Evolutionary conservation across 2,888 invertebrate genomes (phyloP), one percentile per base, ranked within the genome.

Genomic region (Idaea biselata): DNA sequence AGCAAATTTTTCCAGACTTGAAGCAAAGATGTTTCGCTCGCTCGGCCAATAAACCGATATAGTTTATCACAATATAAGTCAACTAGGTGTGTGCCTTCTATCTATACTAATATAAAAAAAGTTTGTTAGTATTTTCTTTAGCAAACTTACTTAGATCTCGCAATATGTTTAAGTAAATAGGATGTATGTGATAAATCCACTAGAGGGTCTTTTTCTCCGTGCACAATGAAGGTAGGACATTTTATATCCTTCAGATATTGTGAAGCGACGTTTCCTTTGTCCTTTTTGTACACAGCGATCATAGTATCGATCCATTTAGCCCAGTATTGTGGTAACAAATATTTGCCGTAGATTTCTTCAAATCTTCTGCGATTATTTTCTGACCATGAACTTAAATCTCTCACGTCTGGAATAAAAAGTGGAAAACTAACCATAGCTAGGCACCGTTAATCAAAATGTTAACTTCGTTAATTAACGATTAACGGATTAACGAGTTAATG

Each of bases 191-290:
- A 95, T 18, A 88, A 80, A 1, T 95, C 94, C 1, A 98, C 95
- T 87, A 97, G 89, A 0, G 95, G 94, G 86, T 98, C 98, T 79
- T 96, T 96, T 69, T 94, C 94, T 0, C 98, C 98, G 78, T 98
- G 97, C 58, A 98, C 78, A 71, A 98, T 95, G 18, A 97, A 93
- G 0, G 97, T 97, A 0, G 96, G 96, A 69, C 96, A 96, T 61
- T 91, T 90, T 18, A 98, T 95, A 58, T 95, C 88, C 3, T 93
- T 82, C 55, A 97, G 78, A 32, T 93, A 82, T 3, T 93, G 86
- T 65, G 93, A 94, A 80, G 97, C 97, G 68, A 97, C 94, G 77
- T 98, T 94, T 0, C 97, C 97, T 44, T 94, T 88, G 0, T 94
- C 92, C 3, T 93, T 85, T 8, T 93, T 88, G 70, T 91, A 94